Evolutionary conservation across 2,888 invertebrate genomes (phyloP).

Genomic region (Dendrolimus pini): DNA sequence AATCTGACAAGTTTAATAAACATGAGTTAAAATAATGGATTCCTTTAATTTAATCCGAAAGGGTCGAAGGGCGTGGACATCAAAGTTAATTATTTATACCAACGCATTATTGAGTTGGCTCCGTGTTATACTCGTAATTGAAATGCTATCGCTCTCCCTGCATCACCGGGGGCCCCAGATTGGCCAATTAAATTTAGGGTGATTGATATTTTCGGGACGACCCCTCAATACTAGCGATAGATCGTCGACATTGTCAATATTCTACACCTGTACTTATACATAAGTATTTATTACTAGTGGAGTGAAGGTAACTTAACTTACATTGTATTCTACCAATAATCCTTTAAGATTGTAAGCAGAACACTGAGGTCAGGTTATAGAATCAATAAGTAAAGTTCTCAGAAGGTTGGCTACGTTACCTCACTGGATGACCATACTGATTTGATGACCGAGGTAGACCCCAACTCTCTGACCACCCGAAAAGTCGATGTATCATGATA

Average conservation of each 20-base stretch:
- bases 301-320: too few species aligned
- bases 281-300: not conserved
- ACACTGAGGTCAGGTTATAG: not conserved
- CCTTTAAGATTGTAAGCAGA: not conserved
- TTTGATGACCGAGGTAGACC: too few species aligned
- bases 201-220: slow-evolving; percentile 56
- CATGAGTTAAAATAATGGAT: not conserved
- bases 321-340: too few species aligned
- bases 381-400: not conserved
- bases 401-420: too few species aligned
- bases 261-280: not conserved
- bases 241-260: not conserved
- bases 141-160: slow-evolving; percentile 42
- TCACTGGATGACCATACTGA: too few species aligned
- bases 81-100: slow-evolving; percentile 25
- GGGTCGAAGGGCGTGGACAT: slow-evolving; percentile 8
- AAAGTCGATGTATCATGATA: too few species aligned
- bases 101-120: slow-evolving; percentile 28
- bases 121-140: slow-evolving; percentile 36
- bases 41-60: not conserved
- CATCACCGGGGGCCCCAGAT: slow-evolving; percentile 33
- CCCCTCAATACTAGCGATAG: slow-evolving; percentile 21
- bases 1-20: not conserved
- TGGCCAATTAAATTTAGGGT: slow-evolving; percentile 49
- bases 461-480: too few species aligned